Conservation (phyloP, 2,113 vertebrate genomes). For the Scomber colias region DNA sequence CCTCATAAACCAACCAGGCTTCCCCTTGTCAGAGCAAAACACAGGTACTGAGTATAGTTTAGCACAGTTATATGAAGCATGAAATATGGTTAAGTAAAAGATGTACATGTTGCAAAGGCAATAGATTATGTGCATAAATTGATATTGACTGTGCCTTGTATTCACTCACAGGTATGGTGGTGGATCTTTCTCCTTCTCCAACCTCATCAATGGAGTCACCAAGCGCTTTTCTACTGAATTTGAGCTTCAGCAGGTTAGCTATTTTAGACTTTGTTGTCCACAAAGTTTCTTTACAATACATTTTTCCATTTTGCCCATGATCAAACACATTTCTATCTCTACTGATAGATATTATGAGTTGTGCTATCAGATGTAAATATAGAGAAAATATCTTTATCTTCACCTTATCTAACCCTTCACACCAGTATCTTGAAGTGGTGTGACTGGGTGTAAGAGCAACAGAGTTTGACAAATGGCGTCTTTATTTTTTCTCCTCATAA, state of each 20-base stretch:
- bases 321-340: background rate
- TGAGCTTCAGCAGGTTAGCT: constrained; percentile 90
- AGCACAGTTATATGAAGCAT: too few species aligned
- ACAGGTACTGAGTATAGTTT: background rate
- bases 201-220: constrained; percentile 87
- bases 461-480: too few species aligned
- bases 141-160: too few species aligned
- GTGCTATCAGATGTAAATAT: background rate
- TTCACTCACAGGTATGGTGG: constrained; percentile 87
- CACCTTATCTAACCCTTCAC: too few species aligned
- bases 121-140: too few species aligned
- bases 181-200: constrained; percentile 94
- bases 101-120: too few species aligned
- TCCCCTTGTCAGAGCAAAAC: background rate
- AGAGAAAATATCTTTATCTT: too few species aligned
- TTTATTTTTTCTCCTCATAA: too few species aligned
- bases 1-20: constrained; percentile 16
- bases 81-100: too few species aligned
- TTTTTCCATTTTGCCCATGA: background rate
- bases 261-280: background rate
- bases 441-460: too few species aligned
- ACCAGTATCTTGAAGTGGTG: too few species aligned
- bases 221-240: constrained; percentile 87
- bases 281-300: background rate
- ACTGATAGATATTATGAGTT: background rate